These are phyloP conservation scores for Melanargia galathea DNA, from an alignment of 2,888 invertebrate genomes.

Conservation along the genomic window DNA sequence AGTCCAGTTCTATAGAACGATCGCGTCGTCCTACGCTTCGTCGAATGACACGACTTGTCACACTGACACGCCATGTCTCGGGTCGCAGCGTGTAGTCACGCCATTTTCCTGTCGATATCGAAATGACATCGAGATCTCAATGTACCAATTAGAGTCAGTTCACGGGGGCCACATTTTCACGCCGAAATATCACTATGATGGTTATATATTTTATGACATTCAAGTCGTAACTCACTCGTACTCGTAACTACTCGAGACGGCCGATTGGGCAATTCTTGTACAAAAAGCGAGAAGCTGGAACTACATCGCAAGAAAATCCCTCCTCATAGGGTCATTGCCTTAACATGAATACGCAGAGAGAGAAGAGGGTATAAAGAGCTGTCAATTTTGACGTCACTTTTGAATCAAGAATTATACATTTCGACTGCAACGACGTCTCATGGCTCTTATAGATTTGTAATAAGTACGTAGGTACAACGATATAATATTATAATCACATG, in stretches of 20 bases:
- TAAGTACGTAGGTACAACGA: too few relatives aligned
- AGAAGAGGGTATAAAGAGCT: too few relatives aligned
- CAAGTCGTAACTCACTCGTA: not conserved
- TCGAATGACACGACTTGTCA: not conserved
- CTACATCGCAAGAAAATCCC: too few relatives aligned
- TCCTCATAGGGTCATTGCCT: too few relatives aligned
- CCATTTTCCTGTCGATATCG: constrained; percentile 22
- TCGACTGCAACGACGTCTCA: too few relatives aligned
- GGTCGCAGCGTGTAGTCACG: constrained; percentile 10
- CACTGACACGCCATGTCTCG: constrained; percentile 5
- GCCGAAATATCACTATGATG: not conserved
- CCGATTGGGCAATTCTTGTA: too few relatives aligned
- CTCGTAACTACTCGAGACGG: not conserved
- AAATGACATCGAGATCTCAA: constrained; percentile 21
- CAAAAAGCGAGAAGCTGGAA: too few relatives aligned
- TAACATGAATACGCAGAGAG: too few relatives aligned
- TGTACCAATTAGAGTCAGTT: constrained; percentile 9
- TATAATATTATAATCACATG: too few relatives aligned
- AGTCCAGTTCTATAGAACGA: not conserved
- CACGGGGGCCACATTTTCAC: not conserved
- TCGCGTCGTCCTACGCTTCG: not conserved
- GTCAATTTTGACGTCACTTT: too few relatives aligned
- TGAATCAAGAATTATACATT: too few relatives aligned
- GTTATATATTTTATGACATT: not conserved
- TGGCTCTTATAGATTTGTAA: too few relatives aligned